Percentiles rank a stretch among this genome's conserved stretches.
These are phyloP conservation scores for Drosophila melanogaster DNA, from an alignment of 1,140 invertebrate species.

Conservation along the genomic window DNA sequence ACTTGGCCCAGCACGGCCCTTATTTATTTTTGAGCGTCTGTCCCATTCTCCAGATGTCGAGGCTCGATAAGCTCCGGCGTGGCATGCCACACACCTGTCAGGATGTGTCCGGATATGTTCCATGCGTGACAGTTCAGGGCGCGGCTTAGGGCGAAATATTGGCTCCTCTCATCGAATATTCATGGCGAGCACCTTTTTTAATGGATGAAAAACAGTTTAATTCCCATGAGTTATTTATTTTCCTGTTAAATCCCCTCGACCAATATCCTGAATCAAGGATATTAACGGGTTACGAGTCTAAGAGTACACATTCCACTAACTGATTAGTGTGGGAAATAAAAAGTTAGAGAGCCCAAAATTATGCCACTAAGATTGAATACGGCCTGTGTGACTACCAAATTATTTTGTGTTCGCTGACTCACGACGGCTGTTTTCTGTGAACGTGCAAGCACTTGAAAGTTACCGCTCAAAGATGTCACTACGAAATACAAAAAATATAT, in stretches of 20 bases:
- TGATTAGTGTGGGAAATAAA: too few relatives aligned
- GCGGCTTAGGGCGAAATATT: constrained; percentile 33
- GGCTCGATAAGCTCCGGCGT: constrained; percentile 8
- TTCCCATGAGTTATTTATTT: constrained; percentile 26
- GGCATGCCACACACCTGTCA: constrained; percentile 38
- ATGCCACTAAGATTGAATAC: constrained; percentile 3
- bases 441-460: constrained; percentile 34
- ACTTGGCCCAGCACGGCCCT: constrained; percentile 39
- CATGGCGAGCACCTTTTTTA: constrained; percentile 27
- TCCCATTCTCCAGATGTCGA: constrained; percentile 10
- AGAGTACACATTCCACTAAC: too few relatives aligned
- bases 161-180: constrained; percentile 28
- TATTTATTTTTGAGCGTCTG: constrained; percentile 48
- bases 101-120: constrained; percentile 2
- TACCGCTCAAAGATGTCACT: constrained; percentile 30
- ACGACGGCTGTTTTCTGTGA: constrained; percentile 1
- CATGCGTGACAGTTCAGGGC: constrained; percentile 40
- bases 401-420: constrained; percentile 36
- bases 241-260: background rate
- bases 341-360: constrained; percentile 8
- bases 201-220: constrained; percentile 22
- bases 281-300: background rate
- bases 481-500: constrained; percentile 16
- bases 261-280: background rate
- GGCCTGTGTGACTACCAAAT: constrained; percentile 6